A percentile compares a stretch with the other conserved stretches of the same genome.
Evolutionary conservation across 2,888 invertebrate species (phyloP).

Genomic region (Ellobium chinense): DNA sequence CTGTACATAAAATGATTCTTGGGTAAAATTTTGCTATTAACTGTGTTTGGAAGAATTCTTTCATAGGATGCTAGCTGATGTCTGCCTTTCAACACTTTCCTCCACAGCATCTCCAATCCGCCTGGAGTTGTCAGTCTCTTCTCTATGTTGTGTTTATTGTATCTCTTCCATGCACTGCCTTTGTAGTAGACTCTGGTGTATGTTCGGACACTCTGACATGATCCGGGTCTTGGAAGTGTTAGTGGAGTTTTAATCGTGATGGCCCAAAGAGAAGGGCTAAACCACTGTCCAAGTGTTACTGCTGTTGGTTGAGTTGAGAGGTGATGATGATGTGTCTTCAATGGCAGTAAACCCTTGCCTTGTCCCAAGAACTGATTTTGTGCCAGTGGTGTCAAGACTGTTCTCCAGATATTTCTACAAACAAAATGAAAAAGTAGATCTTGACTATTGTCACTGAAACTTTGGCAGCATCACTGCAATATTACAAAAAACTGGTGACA

Average conservation of each 20-base stretch:
- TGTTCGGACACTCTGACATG: slow-evolving; percentile 32
- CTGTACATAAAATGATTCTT: slow-evolving; percentile 44
- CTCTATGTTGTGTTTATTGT: slow-evolving; percentile 68
- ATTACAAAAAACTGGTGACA: too few species aligned
- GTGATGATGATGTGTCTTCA: not conserved
- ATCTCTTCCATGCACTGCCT: slow-evolving; percentile 64
- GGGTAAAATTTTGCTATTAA: slow-evolving; percentile 49
- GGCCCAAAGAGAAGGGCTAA: too few species aligned
- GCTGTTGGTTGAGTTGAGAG: slow-evolving; percentile 1
- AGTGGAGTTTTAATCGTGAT: too few species aligned
- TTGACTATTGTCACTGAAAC: too few species aligned
- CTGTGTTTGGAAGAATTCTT: slow-evolving; percentile 55
- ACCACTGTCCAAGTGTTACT: too few species aligned
- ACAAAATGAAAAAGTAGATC: too few species aligned
- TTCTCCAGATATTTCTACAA: slow-evolving; percentile 22
- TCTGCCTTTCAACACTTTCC: slow-evolving; percentile 62
- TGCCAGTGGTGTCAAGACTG: not conserved
- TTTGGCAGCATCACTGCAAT: too few species aligned
- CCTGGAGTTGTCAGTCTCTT: slow-evolving; percentile 53
- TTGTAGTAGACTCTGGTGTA: slow-evolving; percentile 49
- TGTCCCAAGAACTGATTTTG: not conserved
- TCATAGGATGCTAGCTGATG: slow-evolving; percentile 59
- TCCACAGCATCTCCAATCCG: slow-evolving; percentile 62
- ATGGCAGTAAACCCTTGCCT: not conserved
- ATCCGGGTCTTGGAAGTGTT: not conserved